Percentiles rank a stretch among this genome's conserved stretches.
These are phyloP conservation scores for Adelges cooleyi DNA, from an alignment of 1,140 invertebrate species.

Conservation along the genomic window DNA sequence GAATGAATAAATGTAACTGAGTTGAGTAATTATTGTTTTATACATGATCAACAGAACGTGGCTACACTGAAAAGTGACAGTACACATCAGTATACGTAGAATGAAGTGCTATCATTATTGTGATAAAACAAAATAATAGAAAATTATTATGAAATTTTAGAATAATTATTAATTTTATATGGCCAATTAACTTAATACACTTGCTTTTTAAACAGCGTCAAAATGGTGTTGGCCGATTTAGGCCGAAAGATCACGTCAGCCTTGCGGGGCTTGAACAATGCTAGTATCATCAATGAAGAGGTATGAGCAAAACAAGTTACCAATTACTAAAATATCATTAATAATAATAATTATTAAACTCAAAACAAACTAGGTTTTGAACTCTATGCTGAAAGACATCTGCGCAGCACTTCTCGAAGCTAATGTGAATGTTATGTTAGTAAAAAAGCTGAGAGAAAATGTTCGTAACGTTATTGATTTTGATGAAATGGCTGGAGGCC, in stretches of 20 bases:
- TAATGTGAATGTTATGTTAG: constrained; percentile 96
- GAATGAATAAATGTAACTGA: too few relatives aligned
- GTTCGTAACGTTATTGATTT: constrained; percentile 96
- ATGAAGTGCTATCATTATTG: not conserved
- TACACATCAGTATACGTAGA: constrained; percentile 5
- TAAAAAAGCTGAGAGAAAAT: constrained; percentile 95
- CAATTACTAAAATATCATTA: not conserved
- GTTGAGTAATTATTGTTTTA: too few relatives aligned
- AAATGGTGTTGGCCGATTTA: constrained; percentile 99
- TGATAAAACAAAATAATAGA: not conserved
- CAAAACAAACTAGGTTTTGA: constrained; percentile 75
- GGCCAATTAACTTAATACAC: not conserved
- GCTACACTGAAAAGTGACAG: too few relatives aligned
- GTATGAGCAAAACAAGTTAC: constrained; percentile 45
- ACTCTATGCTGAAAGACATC: constrained; percentile 99
- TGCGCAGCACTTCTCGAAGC: constrained; percentile 94
- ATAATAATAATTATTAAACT: not conserved
- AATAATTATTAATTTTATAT: not conserved
- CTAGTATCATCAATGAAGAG: constrained; percentile 98
- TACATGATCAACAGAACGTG: too few relatives aligned
- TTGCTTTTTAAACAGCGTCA: constrained; percentile 1
- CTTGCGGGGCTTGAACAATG: constrained; percentile 91
- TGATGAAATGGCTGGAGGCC: constrained; percentile 98
- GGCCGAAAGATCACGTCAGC: constrained; percentile 98
- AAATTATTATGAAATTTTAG: not conserved